A percentile compares a stretch with the other conserved stretches of the same genome.
Conservation (phyloP, 2,888 invertebrate species). For the Stegana nigrithorax region DNA sequence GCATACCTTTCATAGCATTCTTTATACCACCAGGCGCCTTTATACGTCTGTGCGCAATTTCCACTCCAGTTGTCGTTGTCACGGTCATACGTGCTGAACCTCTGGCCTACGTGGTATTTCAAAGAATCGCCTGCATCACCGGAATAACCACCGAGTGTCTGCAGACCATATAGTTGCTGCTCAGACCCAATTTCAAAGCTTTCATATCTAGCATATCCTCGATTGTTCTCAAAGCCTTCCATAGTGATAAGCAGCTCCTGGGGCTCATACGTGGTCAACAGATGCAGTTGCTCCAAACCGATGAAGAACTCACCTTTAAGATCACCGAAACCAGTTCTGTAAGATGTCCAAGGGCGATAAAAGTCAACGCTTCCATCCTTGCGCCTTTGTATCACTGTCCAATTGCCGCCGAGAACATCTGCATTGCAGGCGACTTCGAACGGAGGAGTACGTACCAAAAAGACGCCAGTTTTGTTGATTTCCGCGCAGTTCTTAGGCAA, state of each 20-base stretch:
- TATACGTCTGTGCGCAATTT: conserved; percentile 75
- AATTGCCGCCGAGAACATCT: conserved; percentile 72
- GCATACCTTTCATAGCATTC: too few species aligned
- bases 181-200: conserved; percentile 76
- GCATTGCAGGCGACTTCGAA: conserved; percentile 72
- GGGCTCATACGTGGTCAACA: conserved; percentile 52
- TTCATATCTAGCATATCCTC: conserved; percentile 72
- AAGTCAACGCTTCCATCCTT: conserved; percentile 76
- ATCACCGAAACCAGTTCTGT: conserved; percentile 78
- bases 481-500: background rate
- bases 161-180: conserved; percentile 74
- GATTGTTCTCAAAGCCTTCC: conserved; percentile 72
- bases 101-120: conserved; percentile 74
- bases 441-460: conserved; percentile 53
- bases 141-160: conserved; percentile 74
- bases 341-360: conserved; percentile 74
- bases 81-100: conserved; percentile 75
- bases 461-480: background rate
- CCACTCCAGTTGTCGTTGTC: conserved; percentile 78
- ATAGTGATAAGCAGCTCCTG: conserved; percentile 74
- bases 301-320: conserved; percentile 77
- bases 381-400: conserved; percentile 77
- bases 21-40: conserved; percentile 81
- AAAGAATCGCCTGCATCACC: conserved; percentile 77
- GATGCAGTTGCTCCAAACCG: conserved; percentile 75